Evolutionary conservation across 2,888 invertebrate species (phyloP), one percentile per base, ranked within the genome.

Genomic region (Margaritifera margaritifera): DNA sequence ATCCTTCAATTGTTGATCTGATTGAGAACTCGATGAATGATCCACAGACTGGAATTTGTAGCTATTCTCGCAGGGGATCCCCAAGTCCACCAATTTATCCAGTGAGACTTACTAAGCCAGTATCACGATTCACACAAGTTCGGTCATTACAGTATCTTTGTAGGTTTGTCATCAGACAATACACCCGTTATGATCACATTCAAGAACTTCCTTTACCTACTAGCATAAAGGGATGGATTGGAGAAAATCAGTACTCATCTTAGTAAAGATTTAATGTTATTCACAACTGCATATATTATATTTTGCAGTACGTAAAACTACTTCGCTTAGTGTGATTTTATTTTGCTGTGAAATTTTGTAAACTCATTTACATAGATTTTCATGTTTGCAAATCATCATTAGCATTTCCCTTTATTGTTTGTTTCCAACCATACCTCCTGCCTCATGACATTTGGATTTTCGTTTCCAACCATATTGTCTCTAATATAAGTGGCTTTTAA

Each of bases 11-110:
- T 72, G 93, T 93, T 11, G 94, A 94, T 81, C 91, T 95, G 80
- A 94, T 95, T 71, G 92, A 94, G 76, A 93, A 94, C 82, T 94
- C 94, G n/a, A 92, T 95, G 91, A 92, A 92, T 79, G 92, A 92
- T 77, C 94, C 94, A 64, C 92, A 93, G 80, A 92, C 93, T 61
- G 93, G 93, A 57, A 93, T 94, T 62, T 93, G 94, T 84, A 94
- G 94, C 88, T 94, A 94, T 86, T 94, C 94, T 0, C 91, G 93
- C 79, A 93, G 93, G 31, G 91, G 92, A 68, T 92, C 92, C 75
- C 93, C 93, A 56, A 92, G 93, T 80, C 92, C 93, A 77, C 94
- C 94, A 19, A 93, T 93, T 69, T 94, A 93, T 89, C 94, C 94
- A 8, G 94, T 95, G 31, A 92, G 94, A 71, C 90, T 95, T 51